Evolutionary conservation across 2,888 invertebrate species (phyloP).

Genomic region (Rhingia rostrata): DNA sequence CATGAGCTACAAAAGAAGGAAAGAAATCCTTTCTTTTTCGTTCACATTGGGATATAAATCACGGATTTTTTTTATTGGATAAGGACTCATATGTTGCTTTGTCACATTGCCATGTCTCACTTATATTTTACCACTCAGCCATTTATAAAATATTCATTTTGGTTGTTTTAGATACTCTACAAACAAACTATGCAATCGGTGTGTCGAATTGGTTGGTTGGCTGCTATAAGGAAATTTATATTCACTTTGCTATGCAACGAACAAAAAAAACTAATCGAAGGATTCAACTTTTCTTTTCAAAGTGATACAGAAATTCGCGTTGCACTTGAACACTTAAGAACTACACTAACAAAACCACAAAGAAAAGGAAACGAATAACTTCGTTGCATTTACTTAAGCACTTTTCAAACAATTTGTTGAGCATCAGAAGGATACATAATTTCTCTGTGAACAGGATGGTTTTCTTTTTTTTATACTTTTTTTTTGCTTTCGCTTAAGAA

Average conservation of each 20-base stretch:
- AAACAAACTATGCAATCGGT: constrained; percentile 10
- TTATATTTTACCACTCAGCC: constrained; percentile 17
- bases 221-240: neutral
- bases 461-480: constrained; percentile 12
- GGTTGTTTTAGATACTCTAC: neutral
- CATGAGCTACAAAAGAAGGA: constrained; percentile 3
- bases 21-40: constrained; percentile 34
- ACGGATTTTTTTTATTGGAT: constrained; percentile 4
- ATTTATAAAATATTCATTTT: constrained; percentile 2
- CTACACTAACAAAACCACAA: constrained; percentile 28
- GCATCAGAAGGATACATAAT: constrained; percentile 67
- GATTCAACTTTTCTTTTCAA: constrained; percentile 34
- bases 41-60: constrained; percentile 21
- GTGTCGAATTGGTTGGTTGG: neutral
- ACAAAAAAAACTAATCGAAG: constrained; percentile 10
- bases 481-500: neutral
- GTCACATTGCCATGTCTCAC: constrained; percentile 7
- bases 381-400: constrained; percentile 53
- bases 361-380: constrained; percentile 23
- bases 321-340: constrained; percentile 50
- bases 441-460: neutral
- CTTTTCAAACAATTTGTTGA: constrained; percentile 71
- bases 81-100: constrained; percentile 41
- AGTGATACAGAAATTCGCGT: constrained; percentile 49
- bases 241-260: constrained; percentile 12